Conservation (phyloP, 1,140 invertebrate genomes). For the Eriosoma lanigerum region DNA sequence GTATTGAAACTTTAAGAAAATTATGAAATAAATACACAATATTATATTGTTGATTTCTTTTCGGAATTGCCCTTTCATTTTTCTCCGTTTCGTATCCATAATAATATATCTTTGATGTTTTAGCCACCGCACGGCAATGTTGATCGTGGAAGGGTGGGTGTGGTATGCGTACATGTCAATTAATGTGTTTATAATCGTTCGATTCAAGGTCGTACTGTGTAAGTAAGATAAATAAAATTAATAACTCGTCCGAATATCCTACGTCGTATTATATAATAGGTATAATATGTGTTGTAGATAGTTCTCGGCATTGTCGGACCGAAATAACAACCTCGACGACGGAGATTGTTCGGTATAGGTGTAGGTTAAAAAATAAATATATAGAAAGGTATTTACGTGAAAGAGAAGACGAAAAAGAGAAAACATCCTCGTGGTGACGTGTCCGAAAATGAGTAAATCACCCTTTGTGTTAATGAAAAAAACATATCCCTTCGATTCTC, state of each 20-base stretch:
- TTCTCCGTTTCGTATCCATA: no score
- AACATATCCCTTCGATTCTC: background rate
- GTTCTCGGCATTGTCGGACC: background rate
- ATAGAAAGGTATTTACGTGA: no score
- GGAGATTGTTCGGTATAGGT: background rate
- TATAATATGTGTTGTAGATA: background rate
- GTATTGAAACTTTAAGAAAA: no score
- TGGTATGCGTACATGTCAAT: background rate
- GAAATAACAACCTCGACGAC: background rate
- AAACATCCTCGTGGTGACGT: background rate
- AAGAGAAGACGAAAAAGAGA: background rate
- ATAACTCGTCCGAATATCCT: background rate
- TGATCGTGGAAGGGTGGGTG: no score
- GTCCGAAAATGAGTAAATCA: background rate
- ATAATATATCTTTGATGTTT: no score
- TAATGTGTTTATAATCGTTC: background rate
- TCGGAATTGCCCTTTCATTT: no score
- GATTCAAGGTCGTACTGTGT: constrained; percentile 6
- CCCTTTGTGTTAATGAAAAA: background rate
- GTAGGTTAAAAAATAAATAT: no score
- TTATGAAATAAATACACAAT: no score
- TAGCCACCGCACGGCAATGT: no score
- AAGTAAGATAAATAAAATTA: background rate
- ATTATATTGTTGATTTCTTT: no score
- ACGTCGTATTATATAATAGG: no score